These are phyloP conservation scores for Ceratina japonica DNA, from an alignment of 1,140 invertebrate genomes.

Conservation along the genomic window DNA sequence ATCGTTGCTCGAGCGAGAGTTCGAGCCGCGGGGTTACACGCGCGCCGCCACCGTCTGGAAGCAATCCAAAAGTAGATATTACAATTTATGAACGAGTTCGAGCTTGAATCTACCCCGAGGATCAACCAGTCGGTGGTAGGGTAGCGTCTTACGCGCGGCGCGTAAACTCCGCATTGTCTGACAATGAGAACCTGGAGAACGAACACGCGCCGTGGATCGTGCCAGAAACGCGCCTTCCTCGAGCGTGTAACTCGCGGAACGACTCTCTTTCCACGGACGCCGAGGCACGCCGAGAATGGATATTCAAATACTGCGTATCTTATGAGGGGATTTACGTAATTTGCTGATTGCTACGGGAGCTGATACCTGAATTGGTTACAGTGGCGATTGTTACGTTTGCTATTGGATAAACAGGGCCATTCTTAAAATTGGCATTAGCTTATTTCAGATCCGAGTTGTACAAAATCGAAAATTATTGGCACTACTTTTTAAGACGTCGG, in stretches of 20 bases:
- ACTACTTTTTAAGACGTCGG: no score
- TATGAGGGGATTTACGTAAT: constrained; percentile 15
- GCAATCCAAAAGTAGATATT: constrained; percentile 67
- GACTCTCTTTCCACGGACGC: not conserved
- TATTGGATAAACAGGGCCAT: not conserved
- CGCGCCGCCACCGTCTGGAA: constrained; percentile 61
- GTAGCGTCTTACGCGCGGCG: not conserved
- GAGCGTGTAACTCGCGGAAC: not conserved
- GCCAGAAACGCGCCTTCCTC: not conserved
- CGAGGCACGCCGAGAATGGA: not conserved
- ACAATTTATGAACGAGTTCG: constrained; percentile 52
- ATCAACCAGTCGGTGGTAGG: constrained; percentile 3
- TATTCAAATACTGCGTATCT: constrained; percentile 6
- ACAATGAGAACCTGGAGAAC: not conserved
- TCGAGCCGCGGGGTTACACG: constrained; percentile 47
- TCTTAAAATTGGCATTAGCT: not conserved
- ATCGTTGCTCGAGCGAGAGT: constrained; percentile 5
- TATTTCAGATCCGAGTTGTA: not conserved
- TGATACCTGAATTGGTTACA: not conserved
- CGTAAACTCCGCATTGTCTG: constrained; percentile 15
- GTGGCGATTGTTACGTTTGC: not conserved
- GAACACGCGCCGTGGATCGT: not conserved
- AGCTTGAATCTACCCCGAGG: not conserved
- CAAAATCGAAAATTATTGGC: no score
- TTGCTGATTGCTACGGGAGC: not conserved